These are phyloP conservation scores for Hippotragus niger DNA, from an alignment of 2,113 vertebrate genomes.

Conservation along the genomic window DNA sequence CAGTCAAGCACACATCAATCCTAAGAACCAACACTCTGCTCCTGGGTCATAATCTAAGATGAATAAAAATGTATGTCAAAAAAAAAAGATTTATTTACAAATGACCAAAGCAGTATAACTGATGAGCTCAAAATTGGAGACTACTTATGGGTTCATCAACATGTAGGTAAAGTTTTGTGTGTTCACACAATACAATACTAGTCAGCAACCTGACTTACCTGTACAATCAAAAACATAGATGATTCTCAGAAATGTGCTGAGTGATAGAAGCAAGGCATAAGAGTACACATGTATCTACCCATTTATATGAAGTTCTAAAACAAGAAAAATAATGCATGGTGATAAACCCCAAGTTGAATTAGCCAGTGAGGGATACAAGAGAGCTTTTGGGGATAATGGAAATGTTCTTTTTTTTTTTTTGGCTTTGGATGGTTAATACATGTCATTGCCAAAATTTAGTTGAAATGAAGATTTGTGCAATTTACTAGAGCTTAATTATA, in stretches of 20 bases:
- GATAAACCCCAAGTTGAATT: conserved; percentile 6
- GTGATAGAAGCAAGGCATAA: background rate
- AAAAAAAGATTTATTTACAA: background rate
- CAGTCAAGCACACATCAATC: background rate
- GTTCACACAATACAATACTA: background rate
- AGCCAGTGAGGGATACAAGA: background rate
- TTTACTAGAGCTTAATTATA: background rate
- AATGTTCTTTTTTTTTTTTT: background rate
- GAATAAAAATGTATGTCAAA: background rate
- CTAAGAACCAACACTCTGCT: background rate
- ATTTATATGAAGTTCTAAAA: conserved; percentile 10
- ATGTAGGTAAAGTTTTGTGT: background rate
- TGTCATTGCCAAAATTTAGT: background rate
- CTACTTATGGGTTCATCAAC: background rate
- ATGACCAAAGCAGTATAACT: background rate
- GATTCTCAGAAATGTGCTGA: background rate
- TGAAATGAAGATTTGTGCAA: background rate
- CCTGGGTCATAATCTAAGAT: background rate
- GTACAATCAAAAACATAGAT: background rate
- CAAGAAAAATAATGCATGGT: background rate
- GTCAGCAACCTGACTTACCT: background rate
- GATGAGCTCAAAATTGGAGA: background rate
- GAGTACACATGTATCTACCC: background rate
- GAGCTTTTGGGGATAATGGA: background rate
- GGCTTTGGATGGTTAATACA: background rate